phyloP scores from a whole-genome alignment of 2,113 vertebrate genomes.

The Turnix velox region DNA sequence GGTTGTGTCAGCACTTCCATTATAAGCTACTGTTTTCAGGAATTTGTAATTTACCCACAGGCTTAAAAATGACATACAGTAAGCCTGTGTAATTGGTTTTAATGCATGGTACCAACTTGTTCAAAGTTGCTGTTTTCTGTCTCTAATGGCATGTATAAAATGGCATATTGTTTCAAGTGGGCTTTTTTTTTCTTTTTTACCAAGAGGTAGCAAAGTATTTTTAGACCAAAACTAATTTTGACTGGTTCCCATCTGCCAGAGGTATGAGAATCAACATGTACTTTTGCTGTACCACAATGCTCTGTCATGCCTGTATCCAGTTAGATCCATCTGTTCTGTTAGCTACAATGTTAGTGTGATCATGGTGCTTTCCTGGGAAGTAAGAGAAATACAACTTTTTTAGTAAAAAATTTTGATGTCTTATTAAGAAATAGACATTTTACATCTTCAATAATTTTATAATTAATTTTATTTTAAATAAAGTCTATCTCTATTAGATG shows the following conservation, averaged over 20 bases:
- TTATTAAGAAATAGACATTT: not conserved
- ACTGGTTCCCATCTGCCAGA: slow-evolving; percentile 38
- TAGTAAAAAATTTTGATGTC: not conserved
- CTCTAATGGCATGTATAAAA: not conserved
- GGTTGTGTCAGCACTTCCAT: slow-evolving; percentile 67
- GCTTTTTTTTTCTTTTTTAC: not conserved
- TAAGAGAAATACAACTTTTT: not conserved
- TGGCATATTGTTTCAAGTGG: not conserved
- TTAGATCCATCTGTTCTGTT: slow-evolving; percentile 45
- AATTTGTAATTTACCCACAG: slow-evolving; percentile 63
- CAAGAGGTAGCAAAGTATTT: not conserved
- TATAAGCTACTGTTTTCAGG: slow-evolving; percentile 62
- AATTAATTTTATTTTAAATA: not conserved
- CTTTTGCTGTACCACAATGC: not conserved
- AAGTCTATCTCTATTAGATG: not conserved
- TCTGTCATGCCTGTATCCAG: not conserved
- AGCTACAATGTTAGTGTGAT: not conserved
- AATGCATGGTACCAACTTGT: not conserved
- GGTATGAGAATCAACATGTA: slow-evolving; percentile 40
- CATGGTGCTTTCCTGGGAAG: not conserved
- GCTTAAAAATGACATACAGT: slow-evolving; percentile 9
- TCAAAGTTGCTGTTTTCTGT: slow-evolving; percentile 11
- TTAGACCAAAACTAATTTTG: slow-evolving; percentile 35
- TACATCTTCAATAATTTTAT: not conserved
- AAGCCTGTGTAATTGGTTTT: not conserved